phyloP scores from a whole-genome alignment of 2,888 invertebrate genomes.

The Aphidoletes aphidimyza region DNA sequence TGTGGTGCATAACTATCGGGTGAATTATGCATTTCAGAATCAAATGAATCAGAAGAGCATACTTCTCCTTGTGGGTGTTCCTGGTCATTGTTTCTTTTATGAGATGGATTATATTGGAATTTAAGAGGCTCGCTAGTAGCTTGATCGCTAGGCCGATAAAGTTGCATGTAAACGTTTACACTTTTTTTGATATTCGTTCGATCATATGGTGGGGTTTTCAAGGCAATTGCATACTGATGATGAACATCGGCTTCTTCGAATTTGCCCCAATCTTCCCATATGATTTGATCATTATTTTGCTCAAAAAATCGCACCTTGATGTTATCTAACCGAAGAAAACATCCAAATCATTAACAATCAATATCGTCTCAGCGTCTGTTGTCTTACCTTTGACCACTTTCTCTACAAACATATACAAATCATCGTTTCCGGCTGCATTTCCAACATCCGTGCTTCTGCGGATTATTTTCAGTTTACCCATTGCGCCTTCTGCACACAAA shows the following conservation, averaged over 20 bases:
- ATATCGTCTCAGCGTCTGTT: not conserved
- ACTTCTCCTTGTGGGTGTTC: conserved; percentile 62
- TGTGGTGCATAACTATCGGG: conserved; percentile 14
- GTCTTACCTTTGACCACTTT: conserved; percentile 86
- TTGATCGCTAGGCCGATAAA: not conserved
- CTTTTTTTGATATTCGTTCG: not conserved
- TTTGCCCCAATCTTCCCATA: conserved; percentile 78
- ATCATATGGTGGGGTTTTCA: not conserved
- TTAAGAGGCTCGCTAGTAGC: not conserved
- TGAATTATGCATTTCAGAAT: conserved; percentile 49
- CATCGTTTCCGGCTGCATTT: conserved; percentile 79
- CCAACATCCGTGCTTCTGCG: conserved; percentile 78
- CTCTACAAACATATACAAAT: conserved; percentile 84
- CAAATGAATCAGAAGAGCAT: conserved; percentile 54
- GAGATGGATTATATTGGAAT: conserved; percentile 68
- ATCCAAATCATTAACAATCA: not conserved
- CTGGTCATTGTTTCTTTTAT: conserved; percentile 62
- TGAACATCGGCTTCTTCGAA: conserved; percentile 78
- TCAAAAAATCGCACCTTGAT: conserved; percentile 87
- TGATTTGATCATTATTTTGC: conserved; percentile 72
- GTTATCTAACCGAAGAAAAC: conserved; percentile 72
- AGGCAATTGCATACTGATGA: conserved; percentile 24
- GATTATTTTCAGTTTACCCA: conserved; percentile 84
- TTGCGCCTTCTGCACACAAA: conserved; percentile 75
- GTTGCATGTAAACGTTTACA: not conserved